phyloP scores from a whole-genome alignment of 2,888 invertebrate species.

The Acheta domesticus region DNA sequence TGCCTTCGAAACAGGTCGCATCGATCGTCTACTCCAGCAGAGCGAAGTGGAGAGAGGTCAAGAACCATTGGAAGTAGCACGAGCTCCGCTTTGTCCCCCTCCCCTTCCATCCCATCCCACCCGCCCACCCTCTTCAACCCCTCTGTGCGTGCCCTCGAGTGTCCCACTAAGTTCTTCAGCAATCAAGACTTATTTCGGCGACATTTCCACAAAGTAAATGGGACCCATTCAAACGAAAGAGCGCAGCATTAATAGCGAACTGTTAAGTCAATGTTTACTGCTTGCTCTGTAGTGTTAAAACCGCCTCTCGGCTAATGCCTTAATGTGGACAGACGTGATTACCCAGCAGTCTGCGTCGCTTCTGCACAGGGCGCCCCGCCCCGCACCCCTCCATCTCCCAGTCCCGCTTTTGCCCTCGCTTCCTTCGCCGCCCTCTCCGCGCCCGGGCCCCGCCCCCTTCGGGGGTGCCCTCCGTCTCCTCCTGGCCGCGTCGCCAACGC shows the following conservation, averaged over 20 bases:
- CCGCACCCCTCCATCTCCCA: not conserved
- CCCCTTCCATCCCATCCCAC: not conserved
- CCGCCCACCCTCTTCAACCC: not conserved
- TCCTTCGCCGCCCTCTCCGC: not conserved
- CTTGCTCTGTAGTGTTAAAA: constrained; percentile 18
- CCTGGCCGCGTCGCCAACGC: too few relatives aligned
- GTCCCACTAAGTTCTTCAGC: constrained; percentile 9
- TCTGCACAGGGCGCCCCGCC: not conserved
- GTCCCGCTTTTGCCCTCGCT: not conserved
- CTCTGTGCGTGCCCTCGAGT: not conserved
- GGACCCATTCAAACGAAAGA: constrained; percentile 8
- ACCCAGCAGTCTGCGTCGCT: not conserved
- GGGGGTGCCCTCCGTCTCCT: too few relatives aligned
- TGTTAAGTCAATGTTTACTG: constrained; percentile 11
- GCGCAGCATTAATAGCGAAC: not conserved
- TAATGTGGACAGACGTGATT: constrained; percentile 8
- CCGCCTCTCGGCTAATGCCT: not conserved
- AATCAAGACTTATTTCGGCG: constrained; percentile 7
- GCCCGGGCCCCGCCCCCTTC: too few relatives aligned
- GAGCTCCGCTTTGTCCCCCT: not conserved
- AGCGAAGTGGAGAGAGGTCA: too few relatives aligned
- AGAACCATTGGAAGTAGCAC: not conserved
- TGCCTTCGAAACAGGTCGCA: too few relatives aligned
- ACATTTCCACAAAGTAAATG: constrained; percentile 5
- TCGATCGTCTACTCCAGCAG: too few relatives aligned